Percentiles rank a stretch among this genome's conserved stretches.
These are phyloP conservation scores for Burhinus oedicnemus DNA, from an alignment of 2,113 vertebrate genomes.

Conservation along the genomic window DNA sequence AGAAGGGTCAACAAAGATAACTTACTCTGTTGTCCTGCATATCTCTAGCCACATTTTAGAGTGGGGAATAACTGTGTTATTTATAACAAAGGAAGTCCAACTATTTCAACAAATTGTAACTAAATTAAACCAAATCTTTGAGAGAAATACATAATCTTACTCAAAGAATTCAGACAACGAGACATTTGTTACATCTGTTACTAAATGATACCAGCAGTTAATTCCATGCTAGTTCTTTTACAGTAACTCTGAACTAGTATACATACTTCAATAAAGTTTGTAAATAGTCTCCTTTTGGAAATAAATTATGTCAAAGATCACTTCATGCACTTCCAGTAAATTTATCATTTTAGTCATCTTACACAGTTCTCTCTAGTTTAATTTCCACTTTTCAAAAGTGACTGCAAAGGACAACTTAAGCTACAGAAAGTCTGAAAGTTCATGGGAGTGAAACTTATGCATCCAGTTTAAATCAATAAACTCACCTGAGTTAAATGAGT, in stretches of 20 bases:
- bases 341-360: not conserved
- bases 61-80: not conserved
- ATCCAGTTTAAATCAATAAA: not conserved
- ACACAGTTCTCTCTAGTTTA: not conserved
- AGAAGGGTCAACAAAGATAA: not conserved
- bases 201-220: not conserved
- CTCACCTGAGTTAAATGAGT: not conserved
- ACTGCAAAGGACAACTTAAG: not conserved
- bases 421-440: not conserved
- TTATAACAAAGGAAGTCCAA: not conserved
- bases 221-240: not conserved
- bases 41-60: not conserved
- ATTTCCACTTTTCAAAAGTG: not conserved
- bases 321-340: not conserved
- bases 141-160: not conserved
- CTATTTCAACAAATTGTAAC: not conserved
- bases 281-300: not conserved
- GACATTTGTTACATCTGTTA: not conserved
- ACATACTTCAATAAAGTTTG: not conserved
- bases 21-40: not conserved
- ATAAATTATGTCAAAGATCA: not conserved
- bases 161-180: not conserved
- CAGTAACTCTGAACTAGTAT: not conserved
- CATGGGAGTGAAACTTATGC: not conserved
- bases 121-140: not conserved